Evolutionary conservation across 1,140 invertebrate species (phyloP).

Genomic region (Philotrypesis tridentata): DNA sequence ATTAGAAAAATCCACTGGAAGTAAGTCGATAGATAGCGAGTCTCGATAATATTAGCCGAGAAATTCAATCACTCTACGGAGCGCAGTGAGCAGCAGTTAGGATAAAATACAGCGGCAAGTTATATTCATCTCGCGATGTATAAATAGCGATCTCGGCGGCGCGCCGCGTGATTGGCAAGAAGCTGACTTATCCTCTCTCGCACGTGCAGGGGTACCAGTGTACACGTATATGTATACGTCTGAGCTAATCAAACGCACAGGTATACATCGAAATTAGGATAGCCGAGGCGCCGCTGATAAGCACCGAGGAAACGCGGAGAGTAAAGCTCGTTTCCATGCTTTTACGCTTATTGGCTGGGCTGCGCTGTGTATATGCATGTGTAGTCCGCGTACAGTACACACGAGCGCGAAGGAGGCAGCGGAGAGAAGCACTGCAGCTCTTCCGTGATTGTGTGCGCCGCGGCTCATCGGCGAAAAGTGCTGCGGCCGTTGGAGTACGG

Average conservation of each 20-base stretch:
- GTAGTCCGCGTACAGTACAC: no score
- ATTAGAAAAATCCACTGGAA: not conserved
- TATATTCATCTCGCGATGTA: not conserved
- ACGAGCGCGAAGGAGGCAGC: not conserved
- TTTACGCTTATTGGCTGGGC: conserved; percentile 52
- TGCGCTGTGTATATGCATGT: not conserved
- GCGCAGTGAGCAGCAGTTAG: not conserved
- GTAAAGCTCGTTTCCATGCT: conserved; percentile 46
- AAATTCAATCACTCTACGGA: conserved; percentile 32
- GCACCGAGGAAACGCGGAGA: conserved; percentile 10
- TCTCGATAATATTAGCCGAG: not conserved
- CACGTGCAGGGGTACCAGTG: not conserved
- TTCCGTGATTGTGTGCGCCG: conserved; percentile 29
- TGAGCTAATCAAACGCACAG: not conserved
- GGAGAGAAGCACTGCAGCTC: conserved; percentile 15
- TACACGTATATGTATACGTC: not conserved
- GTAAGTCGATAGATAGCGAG: not conserved
- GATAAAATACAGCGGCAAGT: no score
- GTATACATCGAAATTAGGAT: not conserved
- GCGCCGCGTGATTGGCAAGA: not conserved
- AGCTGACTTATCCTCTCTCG: conserved; percentile 12
- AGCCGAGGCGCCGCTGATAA: conserved; percentile 13
- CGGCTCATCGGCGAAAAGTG: conserved; percentile 16
- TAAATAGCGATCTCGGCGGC: conserved; percentile 34
- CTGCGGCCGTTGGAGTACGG: no score